These are phyloP conservation scores for Saguinus imperator DNA, from an alignment of 2,113 vertebrate species.

Conservation along the genomic window DNA sequence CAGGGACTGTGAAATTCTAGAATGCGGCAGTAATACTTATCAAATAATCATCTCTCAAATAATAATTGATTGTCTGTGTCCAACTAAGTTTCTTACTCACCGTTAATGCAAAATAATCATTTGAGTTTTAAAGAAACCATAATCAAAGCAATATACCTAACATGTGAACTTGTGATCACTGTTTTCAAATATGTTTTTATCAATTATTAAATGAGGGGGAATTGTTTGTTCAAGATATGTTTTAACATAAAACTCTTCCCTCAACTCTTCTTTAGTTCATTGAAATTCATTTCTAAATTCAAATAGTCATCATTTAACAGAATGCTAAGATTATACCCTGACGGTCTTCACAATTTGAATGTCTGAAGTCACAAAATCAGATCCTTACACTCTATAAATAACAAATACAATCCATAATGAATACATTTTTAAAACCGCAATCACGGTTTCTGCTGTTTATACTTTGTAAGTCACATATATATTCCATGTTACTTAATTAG, in stretches of 20 bases:
- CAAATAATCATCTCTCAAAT: background rate
- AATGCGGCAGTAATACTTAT: background rate
- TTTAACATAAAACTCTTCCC: background rate
- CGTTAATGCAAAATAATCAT: background rate
- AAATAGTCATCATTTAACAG: background rate
- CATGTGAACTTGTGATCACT: background rate
- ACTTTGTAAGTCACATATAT: background rate
- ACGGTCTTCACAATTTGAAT: background rate
- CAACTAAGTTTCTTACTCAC: background rate
- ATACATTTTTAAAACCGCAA: background rate
- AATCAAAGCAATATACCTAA: background rate
- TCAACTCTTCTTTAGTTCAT: background rate
- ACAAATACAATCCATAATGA: background rate
- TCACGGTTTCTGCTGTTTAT: background rate
- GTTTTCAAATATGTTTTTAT: background rate
- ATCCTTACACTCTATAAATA: background rate
- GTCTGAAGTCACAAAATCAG: slow-evolving; percentile 10
- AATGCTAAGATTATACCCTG: background rate
- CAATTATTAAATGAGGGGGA: background rate
- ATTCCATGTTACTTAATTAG: background rate
- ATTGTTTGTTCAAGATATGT: background rate
- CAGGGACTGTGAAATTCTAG: background rate
- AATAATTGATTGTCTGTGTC: background rate
- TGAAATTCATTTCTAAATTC: background rate
- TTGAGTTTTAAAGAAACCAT: background rate